Evolutionary conservation across 2,888 invertebrate species (phyloP), one percentile per base, ranked within the genome.

Genomic region (Camponotus fellah): DNA sequence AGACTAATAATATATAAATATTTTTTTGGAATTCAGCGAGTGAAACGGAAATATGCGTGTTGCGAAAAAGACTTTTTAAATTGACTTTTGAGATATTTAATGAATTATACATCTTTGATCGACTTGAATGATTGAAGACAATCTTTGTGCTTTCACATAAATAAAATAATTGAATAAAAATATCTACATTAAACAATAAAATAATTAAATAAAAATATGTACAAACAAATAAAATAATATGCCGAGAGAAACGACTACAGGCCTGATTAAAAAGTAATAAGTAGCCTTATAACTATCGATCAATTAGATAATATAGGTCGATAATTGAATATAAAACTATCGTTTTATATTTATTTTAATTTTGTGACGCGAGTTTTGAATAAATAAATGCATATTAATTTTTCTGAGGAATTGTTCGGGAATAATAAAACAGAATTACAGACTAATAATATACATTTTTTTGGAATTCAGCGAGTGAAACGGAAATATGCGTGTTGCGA

Each of bases 221-320:
- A 21, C 40, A 26, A 64, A 17, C 26, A n/a, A 14, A n/a, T 34
- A 21, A 12, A n/a, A n/a, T n/a, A n/a, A n/a, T n/a, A n/a, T 17
- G 14, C 10, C 43, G 60, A 60, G 21, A 10, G 4, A 37, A 46
- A 46, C 56, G 32, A 32, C 32, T 43, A 26, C 12, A 14, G 32
- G 40, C 58, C 58, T 58, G 58, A 79, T 69, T 69, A 21, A 60
- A 60, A 10, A 69, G 43, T 69, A 79, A 43, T 56, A 34, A 3
- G 12, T 10, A n/a, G 6, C 32, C 21, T 53, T 43, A 32, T 49
- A 5, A 32, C 10, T n/a, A 68, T 58, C n/a, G 6, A 3, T 66
- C 43, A 26, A 6, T 6, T 6, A 62, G 32, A 60, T 43, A 46
- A 21, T 37, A 21, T 37, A n/a, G n/a, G n/a, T 8, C 53, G 37